phyloP scores from a whole-genome alignment of 2,113 vertebrate genomes.

The Saguinus midas region DNA sequence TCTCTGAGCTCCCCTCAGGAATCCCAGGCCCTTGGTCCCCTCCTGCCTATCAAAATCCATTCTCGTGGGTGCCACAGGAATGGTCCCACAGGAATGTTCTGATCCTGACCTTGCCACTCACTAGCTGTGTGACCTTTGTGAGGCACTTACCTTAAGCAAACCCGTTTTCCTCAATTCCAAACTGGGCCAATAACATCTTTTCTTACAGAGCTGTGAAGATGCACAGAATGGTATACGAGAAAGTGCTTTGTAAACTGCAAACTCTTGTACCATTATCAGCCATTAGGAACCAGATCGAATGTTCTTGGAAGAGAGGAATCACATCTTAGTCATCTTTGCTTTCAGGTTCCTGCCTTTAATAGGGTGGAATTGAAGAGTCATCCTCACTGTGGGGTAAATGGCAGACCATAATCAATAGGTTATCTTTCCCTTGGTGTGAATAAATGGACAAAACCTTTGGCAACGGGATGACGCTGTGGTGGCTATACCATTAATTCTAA shows the following conservation, averaged over 20 bases:
- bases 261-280: not conserved
- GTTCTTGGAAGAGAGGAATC: not conserved
- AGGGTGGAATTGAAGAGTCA: not conserved
- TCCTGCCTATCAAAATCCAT: not conserved
- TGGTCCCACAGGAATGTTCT: not conserved
- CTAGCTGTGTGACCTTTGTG: not conserved
- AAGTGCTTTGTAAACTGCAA: not conserved
- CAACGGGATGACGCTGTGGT: not conserved
- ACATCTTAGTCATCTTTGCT: not conserved
- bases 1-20: not conserved
- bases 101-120: not conserved
- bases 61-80: not conserved
- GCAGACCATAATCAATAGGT: not conserved
- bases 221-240: not conserved
- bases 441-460: not conserved
- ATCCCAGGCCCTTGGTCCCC: not conserved
- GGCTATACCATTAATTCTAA: not conserved
- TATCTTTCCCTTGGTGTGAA: not conserved
- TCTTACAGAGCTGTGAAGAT: not conserved
- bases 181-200: fast-evolving
- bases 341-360: not conserved
- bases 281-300: fast-evolving
- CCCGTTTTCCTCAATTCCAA: not conserved
- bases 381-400: not conserved
- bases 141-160: not conserved